Percentiles rank a stretch among this genome's conserved stretches.
Conservation (phyloP, 2,113 vertebrate genomes). For the Baryphthengus martii region DNA sequence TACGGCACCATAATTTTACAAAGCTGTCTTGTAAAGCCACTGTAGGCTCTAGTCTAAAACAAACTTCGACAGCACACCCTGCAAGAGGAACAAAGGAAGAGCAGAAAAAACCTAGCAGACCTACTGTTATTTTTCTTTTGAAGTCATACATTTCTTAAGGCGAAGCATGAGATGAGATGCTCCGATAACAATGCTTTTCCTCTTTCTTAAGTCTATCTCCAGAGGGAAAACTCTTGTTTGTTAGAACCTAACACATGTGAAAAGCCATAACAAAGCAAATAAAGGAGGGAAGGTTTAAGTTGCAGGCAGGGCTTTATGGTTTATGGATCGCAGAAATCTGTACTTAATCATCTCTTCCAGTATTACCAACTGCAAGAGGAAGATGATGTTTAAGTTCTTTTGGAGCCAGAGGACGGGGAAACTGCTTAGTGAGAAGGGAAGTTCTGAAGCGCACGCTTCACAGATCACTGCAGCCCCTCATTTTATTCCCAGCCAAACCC, state of each 20-base stretch:
- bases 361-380: conserved; percentile 28
- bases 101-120: not conserved
- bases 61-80: not conserved
- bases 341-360: conserved; percentile 24
- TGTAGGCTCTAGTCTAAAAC: not conserved
- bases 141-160: conserved; percentile 48
- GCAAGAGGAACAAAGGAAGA: not conserved
- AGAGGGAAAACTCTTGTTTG: conserved; percentile 62
- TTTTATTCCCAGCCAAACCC: not conserved
- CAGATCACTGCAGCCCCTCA: not conserved
- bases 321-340: conserved; percentile 53
- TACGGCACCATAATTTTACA: not conserved
- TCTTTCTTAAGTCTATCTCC: conserved; percentile 29
- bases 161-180: conserved; percentile 27
- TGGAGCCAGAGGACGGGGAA: conserved; percentile 21
- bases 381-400: conserved; percentile 56
- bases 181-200: conserved; percentile 3
- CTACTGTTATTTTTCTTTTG: conserved; percentile 18
- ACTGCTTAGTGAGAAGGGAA: not conserved
- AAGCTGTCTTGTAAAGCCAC: not conserved
- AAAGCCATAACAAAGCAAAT: conserved; percentile 65
- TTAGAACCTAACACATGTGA: conserved; percentile 51
- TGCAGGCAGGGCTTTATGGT: conserved; percentile 65
- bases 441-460: rapidly evolving
- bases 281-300: conserved; percentile 15